phyloP scores from a whole-genome alignment of 2,888 invertebrate genomes.

The Machimus atricapillus region DNA sequence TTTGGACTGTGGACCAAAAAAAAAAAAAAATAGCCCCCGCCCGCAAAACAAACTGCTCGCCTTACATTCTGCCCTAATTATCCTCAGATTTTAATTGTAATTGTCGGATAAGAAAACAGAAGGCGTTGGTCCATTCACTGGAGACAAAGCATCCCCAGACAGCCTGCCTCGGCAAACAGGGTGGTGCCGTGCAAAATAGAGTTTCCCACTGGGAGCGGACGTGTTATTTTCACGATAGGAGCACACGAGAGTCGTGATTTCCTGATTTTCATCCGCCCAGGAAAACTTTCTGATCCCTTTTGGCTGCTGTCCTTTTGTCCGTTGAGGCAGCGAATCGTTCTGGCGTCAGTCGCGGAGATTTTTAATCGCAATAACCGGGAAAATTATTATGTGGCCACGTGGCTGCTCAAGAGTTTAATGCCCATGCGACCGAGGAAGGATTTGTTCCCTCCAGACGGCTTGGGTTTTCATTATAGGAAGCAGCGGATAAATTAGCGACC shows the following conservation, averaged over 20 bases:
- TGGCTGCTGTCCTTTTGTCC: slow-evolving; percentile 9
- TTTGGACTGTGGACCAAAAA: not conserved
- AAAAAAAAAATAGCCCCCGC: not conserved
- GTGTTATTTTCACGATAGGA: not conserved
- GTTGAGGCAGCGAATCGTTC: not conserved
- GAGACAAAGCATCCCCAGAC: not conserved
- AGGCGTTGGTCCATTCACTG: slow-evolving; percentile 13
- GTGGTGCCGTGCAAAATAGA: not conserved
- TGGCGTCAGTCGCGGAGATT: not conserved
- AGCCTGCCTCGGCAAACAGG: not conserved
- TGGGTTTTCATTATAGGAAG: not conserved
- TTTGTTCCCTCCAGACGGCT: not conserved
- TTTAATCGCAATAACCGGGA: slow-evolving; percentile 17
- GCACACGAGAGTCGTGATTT: not conserved
- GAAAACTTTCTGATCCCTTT: not conserved
- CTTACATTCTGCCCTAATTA: not conserved
- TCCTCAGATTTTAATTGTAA: not conserved
- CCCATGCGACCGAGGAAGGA: not conserved
- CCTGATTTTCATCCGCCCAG: slow-evolving; percentile 21
- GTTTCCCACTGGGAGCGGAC: slow-evolving; percentile 2
- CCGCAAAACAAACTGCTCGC: not conserved
- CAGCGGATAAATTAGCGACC: not conserved
- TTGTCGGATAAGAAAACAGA: slow-evolving; percentile 9
- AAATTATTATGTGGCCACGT: slow-evolving; percentile 44
- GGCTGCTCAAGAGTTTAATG: not conserved